Evolutionary conservation across 2,113 vertebrate species (phyloP), one percentile per base, ranked within the genome.

Genomic region (Stictonetta naevosa): DNA sequence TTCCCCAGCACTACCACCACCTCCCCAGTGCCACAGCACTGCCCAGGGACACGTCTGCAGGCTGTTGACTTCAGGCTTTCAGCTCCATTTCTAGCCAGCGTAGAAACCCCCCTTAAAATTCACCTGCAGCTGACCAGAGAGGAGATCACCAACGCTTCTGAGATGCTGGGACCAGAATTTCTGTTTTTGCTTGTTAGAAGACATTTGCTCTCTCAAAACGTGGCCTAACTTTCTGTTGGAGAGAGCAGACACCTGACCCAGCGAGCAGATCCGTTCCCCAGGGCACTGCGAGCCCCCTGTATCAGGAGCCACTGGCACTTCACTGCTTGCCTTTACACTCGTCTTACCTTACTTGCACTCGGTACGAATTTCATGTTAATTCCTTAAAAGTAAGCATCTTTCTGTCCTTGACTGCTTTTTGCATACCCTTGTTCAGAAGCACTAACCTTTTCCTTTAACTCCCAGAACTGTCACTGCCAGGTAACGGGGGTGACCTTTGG

Each of bases 321-420:
- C 3, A 42, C 29, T 40, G 26, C 8, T 18, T 40, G 69, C 10
- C 44, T 28, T 77, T 14, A 66, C 10, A 29, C 5, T 40, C 73
- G 59, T 60, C 82, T 93, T 92, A 71, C 60, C 83, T 55, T 63
- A 38, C 46, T 83, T 92, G 69, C 15, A 44, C 29, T 82, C 90
- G 59, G 52, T 79, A 90, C 60, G 76, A 90, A 94, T 44, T 48
- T 92, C 36, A 74, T 31, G 28, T 73, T 91, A 81, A 79, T 75
- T 80, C 40, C 38, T 73, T 90, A 75, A 94, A 81, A 86, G 93
- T 40, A 86, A 85, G 33, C 33, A 31, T 83, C 8, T 34, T 66
- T 90, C 90, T 83, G 74, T 56, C 58, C 84, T 93, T n/a, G 26
- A 34, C 38, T 86, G 50, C 66, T 78, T 95, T 95, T 94, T 95